Conservation (phyloP, 30 jellyfish, hydroid and myxozoan genomes). For the Aurelia sp. region DNA sequence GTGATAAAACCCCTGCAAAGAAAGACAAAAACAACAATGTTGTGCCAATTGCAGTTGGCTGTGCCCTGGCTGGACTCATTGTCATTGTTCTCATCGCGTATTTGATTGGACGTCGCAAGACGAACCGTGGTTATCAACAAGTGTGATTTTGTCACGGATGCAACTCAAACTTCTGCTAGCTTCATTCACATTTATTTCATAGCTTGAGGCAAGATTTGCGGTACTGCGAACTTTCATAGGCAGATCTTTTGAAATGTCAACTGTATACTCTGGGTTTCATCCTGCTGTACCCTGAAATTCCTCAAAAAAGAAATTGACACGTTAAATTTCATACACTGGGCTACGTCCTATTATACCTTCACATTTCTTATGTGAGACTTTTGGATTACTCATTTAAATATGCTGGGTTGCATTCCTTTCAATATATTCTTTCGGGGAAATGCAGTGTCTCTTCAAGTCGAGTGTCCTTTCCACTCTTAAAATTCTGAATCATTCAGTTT, state of each 20-base stretch:
- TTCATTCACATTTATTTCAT: not conserved
- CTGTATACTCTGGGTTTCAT: not conserved
- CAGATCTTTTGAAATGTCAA: not conserved
- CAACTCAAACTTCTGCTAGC: too few species aligned
- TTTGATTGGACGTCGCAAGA: constrained; percentile 93
- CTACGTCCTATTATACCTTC: too few species aligned
- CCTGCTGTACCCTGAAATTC: too few species aligned
- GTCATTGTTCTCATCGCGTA: constrained; percentile 94
- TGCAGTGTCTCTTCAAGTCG: too few species aligned
- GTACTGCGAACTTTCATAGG: not conserved
- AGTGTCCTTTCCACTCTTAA: too few species aligned
- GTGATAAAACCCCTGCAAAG: not conserved
- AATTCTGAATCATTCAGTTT: too few species aligned
- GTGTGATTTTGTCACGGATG: constrained; percentile 9
- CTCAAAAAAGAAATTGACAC: too few species aligned
- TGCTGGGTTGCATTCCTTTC: too few species aligned
- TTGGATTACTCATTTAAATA: too few species aligned
- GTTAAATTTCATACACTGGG: too few species aligned
- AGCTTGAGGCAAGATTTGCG: constrained; percentile 1
- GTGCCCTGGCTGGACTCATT: constrained; percentile 97
- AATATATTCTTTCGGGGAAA: too few species aligned
- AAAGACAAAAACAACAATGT: constrained; percentile 49
- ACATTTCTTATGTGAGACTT: too few species aligned
- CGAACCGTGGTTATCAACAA: constrained; percentile 92
- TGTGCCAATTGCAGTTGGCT: constrained; percentile 98